Percentiles rank a stretch among this genome's conserved stretches.
Conservation (phyloP, 2,888 invertebrate species). For the Esperia sulphurella region DNA sequence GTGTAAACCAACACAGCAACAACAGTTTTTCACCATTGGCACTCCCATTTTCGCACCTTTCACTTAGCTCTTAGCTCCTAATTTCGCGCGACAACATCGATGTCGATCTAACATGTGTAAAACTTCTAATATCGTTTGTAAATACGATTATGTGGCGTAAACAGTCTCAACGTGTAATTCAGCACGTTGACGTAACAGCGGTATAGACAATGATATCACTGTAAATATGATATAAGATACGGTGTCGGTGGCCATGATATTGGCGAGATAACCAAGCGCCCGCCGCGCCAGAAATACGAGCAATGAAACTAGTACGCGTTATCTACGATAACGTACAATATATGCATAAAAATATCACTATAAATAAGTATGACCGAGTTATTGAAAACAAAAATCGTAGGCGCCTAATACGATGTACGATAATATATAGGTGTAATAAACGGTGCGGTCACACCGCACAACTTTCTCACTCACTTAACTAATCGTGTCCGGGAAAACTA, state of each 20-base stretch:
- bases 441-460: too few relatives aligned
- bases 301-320: neutral
- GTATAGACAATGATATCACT: conserved; percentile 1
- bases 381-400: too few relatives aligned
- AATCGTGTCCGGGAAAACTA: too few relatives aligned
- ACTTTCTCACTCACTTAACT: too few relatives aligned
- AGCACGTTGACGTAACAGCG: conserved; percentile 1
- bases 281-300: neutral
- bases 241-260: conserved; percentile 10
- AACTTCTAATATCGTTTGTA: too few relatives aligned
- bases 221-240: neutral
- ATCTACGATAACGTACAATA: too few relatives aligned
- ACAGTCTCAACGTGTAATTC: conserved; percentile 2
- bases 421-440: too few relatives aligned
- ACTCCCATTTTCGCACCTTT: conserved; percentile 48
- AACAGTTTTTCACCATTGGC: conserved; percentile 62
- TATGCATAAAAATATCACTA: too few relatives aligned
- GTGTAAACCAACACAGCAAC: conserved; percentile 52
- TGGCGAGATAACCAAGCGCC: neutral
- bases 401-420: too few relatives aligned
- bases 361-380: too few relatives aligned
- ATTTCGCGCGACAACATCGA: neutral
- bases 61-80: neutral
- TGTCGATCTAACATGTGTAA: neutral
- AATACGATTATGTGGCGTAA: neutral